Evolutionary conservation across 2,888 invertebrate genomes (phyloP).

Genomic region (Dinocampus coccinellae): DNA sequence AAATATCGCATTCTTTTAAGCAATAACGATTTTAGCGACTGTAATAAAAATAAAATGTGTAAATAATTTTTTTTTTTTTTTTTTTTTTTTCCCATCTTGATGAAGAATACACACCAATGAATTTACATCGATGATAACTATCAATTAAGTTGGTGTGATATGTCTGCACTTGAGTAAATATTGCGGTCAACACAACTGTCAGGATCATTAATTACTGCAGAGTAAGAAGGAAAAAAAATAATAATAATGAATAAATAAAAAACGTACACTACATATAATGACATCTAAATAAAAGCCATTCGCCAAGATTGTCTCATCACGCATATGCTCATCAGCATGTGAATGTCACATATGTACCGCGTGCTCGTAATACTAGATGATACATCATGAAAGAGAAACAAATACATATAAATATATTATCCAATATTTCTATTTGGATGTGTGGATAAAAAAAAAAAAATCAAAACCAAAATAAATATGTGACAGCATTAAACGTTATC

Average conservation of each 20-base stretch:
- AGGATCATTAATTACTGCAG: conserved; percentile 9
- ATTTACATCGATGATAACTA: not conserved
- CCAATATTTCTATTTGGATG: not conserved
- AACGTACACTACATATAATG: not conserved
- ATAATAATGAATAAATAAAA: no score
- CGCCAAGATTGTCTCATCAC: not conserved
- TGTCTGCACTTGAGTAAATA: not conserved
- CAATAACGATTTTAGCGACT: not conserved
- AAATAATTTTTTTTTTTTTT: no score
- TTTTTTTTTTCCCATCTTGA: not conserved
- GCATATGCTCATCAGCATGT: not conserved
- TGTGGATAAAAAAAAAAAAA: conserved; percentile 17
- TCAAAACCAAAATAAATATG: not conserved
- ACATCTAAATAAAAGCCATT: not conserved
- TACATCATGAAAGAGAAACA: not conserved
- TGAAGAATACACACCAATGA: not conserved
- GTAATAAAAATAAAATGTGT: not conserved
- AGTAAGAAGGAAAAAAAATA: conserved; percentile 2
- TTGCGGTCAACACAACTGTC: conserved; percentile 1
- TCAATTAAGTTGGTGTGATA: not conserved
- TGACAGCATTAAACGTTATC: not conserved
- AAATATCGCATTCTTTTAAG: no score
- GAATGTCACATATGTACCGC: not conserved
- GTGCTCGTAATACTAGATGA: not conserved
- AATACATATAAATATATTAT: conserved; percentile 3